These are phyloP conservation scores for Neodiprion fabricii DNA, from an alignment of 1,140 invertebrate genomes.

Conservation along the genomic window DNA sequence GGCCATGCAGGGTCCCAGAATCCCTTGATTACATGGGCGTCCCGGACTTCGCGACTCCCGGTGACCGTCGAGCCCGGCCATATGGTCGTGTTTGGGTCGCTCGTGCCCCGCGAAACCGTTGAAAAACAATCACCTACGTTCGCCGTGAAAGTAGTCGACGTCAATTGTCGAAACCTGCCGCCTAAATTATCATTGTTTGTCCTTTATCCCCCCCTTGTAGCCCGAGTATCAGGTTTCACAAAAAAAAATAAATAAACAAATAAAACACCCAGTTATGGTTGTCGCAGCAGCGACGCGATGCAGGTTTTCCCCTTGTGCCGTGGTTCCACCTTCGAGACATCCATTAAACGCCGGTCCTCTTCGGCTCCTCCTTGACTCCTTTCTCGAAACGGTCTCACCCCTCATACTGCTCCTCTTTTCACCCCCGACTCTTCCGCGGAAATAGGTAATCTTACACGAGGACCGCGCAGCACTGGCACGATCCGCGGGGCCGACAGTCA, in stretches of 20 bases:
- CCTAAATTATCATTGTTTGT: background rate
- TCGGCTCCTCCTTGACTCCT: background rate
- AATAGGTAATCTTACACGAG: slow-evolving; percentile 10
- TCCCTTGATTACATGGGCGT: slow-evolving; percentile 63
- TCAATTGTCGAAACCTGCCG: background rate
- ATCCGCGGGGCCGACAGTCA: slow-evolving; percentile 11
- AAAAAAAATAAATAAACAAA: too few species aligned
- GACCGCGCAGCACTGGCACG: background rate
- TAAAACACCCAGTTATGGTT: too few species aligned
- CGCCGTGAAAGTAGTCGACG: background rate
- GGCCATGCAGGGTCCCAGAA: slow-evolving; percentile 33
- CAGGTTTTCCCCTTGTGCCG: too few species aligned
- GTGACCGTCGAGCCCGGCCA: slow-evolving; percentile 34
- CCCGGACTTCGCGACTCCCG: slow-evolving; percentile 37
- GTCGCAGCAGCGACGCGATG: too few species aligned
- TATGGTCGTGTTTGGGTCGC: slow-evolving; percentile 42
- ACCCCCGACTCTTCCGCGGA: background rate
- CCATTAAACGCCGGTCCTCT: background rate
- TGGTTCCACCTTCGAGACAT: too few species aligned
- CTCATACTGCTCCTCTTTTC: background rate
- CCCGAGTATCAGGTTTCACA: background rate
- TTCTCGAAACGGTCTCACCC: background rate
- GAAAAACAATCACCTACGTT: background rate
- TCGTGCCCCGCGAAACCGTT: slow-evolving; percentile 16
- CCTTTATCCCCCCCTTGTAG: background rate